phyloP scores from a whole-genome alignment of 2,888 invertebrate genomes.

The Xestia rhomboidea region DNA sequence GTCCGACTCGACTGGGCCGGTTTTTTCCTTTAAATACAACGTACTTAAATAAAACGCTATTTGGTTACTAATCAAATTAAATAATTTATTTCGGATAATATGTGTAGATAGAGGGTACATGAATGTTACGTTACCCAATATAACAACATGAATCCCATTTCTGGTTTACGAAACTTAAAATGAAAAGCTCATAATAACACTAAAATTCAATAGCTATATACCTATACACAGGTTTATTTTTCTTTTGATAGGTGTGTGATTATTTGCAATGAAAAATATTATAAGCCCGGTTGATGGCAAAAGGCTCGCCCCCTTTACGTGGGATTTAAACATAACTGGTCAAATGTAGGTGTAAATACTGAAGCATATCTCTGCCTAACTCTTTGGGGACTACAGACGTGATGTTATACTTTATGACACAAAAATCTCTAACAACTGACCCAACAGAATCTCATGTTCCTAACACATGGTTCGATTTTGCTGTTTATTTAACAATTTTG shows the following conservation, averaged over 20 bases:
- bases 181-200: no score
- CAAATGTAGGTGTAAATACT: background rate
- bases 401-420: background rate
- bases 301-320: background rate
- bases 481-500: conserved; percentile 29
- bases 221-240: no score
- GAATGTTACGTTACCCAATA: no score
- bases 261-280: background rate
- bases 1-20: no score
- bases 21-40: background rate
- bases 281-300: background rate
- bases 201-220: no score
- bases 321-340: background rate
- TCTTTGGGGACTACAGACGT: background rate
- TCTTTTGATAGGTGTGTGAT: background rate
- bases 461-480: background rate
- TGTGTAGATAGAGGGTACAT: no score
- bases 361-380: no score
- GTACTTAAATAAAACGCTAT: background rate
- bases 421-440: background rate
- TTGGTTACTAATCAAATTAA: background rate
- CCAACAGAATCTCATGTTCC: background rate
- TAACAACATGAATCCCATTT: no score
- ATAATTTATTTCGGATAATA: no score
- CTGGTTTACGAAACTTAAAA: no score